Evolutionary conservation across 2,888 invertebrate species (phyloP).

Genomic region (Eupsilia transversa): DNA sequence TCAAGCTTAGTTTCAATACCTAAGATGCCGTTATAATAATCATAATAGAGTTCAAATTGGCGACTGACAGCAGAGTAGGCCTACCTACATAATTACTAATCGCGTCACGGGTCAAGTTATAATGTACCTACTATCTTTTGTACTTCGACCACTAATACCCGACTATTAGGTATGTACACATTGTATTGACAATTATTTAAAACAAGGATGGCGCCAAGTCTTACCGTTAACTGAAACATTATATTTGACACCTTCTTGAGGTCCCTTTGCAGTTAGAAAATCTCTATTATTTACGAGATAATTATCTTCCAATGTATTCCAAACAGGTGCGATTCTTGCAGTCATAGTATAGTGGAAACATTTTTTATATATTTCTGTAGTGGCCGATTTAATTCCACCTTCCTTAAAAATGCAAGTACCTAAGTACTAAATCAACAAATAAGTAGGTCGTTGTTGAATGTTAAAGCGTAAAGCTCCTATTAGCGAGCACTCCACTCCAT

Average conservation of each 20-base stretch:
- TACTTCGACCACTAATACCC: not conserved
- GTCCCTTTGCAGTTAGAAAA: slow-evolving; percentile 77
- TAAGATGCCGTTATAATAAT: no score
- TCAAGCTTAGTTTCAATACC: no score
- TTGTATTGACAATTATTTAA: not conserved
- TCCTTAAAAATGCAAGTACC: slow-evolving; percentile 72
- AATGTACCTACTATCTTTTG: not conserved
- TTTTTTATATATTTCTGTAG: slow-evolving; percentile 78
- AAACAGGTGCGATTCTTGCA: slow-evolving; percentile 84
- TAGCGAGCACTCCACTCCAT: no score
- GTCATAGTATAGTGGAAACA: slow-evolving; percentile 86
- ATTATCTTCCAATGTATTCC: slow-evolving; percentile 81
- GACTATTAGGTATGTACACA: not conserved
- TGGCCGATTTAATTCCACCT: slow-evolving; percentile 75
- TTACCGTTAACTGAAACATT: slow-evolving; percentile 75
- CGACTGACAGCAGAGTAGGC: no score
- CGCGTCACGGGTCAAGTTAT: no score
- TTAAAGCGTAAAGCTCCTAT: not conserved
- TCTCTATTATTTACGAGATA: slow-evolving; percentile 85
- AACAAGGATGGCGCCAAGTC: not conserved
- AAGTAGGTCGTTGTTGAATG: not conserved
- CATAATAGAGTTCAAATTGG: no score
- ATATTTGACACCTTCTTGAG: slow-evolving; percentile 81
- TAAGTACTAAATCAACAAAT: not conserved
- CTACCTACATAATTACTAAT: no score